Conservation (phyloP, 2,888 invertebrate species). For the Tenthredo distinguenda region DNA sequence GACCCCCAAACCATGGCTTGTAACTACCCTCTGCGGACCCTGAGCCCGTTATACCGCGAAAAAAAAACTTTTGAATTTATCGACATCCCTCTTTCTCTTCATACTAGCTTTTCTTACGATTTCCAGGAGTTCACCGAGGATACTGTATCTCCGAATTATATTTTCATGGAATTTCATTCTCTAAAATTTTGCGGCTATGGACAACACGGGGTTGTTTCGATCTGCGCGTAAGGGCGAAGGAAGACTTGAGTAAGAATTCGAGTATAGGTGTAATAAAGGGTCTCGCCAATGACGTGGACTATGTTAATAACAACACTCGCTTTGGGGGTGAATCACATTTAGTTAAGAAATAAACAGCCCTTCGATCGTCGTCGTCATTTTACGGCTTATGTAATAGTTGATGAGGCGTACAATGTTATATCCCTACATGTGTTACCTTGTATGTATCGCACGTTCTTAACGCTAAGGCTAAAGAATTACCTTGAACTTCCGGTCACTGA, state of each 20-base stretch:
- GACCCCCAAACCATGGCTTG: not conserved
- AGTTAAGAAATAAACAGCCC: not conserved
- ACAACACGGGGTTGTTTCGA: not conserved
- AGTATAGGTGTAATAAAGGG: not conserved
- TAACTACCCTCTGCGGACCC: conserved; percentile 33
- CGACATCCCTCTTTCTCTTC: not conserved
- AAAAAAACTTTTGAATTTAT: conserved; percentile 34
- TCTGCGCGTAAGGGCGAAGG: not conserved
- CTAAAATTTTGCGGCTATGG: not conserved
- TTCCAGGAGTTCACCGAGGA: conserved; percentile 14
- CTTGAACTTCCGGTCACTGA: conserved; percentile 49
- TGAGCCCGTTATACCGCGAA: conserved; percentile 15
- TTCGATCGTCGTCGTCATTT: not conserved
- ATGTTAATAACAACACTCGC: not conserved
- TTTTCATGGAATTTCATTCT: not conserved
- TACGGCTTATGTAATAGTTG: not conserved
- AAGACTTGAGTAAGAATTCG: not conserved
- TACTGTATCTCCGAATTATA: not conserved
- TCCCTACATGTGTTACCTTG: not conserved
- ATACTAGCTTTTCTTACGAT: not conserved
- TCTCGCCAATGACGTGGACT: not conserved
- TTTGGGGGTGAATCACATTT: conserved; percentile 17
- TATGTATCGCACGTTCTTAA: conserved; percentile 5
- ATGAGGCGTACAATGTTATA: not conserved
- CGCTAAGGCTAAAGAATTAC: conserved; percentile 24